Percentiles rank a stretch among this genome's conserved stretches.
phyloP scores from a whole-genome alignment of 1,140 invertebrate species.

The Drosophila eugracilis region DNA sequence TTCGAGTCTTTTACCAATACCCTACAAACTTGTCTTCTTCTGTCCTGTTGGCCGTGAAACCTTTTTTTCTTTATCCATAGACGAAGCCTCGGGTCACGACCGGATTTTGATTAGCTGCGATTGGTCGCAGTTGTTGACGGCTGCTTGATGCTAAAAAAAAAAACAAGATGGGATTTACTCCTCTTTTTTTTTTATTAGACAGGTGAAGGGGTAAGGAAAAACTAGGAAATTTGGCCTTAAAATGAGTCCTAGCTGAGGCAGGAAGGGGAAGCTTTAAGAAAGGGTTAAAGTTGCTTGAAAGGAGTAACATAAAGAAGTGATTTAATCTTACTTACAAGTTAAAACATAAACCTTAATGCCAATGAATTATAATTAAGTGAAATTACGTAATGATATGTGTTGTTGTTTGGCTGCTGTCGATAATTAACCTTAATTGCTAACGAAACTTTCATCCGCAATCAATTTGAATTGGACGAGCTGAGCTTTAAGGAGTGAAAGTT shows the following conservation, averaged over 20 bases:
- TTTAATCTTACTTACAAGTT: too few relatives aligned
- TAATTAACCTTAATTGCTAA: slow-evolving; percentile 1
- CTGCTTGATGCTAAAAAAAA: slow-evolving; percentile 19
- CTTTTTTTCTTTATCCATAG: slow-evolving; percentile 27
- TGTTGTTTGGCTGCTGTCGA: neutral
- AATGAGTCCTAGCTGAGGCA: neutral
- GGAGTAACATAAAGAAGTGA: too few relatives aligned
- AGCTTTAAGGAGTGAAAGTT: slow-evolving; percentile 2
- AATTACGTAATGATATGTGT: neutral
- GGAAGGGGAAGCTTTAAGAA: too few relatives aligned
- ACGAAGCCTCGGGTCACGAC: slow-evolving; percentile 20
- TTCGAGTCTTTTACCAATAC: too few relatives aligned
- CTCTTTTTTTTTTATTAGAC: neutral
- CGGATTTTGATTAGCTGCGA: slow-evolving; percentile 43
- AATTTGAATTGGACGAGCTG: neutral
- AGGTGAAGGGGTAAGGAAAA: neutral
- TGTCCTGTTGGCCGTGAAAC: slow-evolving; percentile 15
- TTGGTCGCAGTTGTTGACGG: slow-evolving; percentile 45
- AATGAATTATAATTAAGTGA: slow-evolving; percentile 4
- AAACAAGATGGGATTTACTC: neutral
- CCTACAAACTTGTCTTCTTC: neutral
- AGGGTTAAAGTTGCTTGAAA: too few relatives aligned
- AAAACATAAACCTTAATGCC: neutral
- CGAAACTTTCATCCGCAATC: neutral
- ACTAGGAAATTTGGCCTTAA: neutral